A percentile compares a stretch with the other conserved stretches of the same genome.
Conservation (phyloP, 2,797 vertebrate species). For the Peromyscus nudipes region DNA sequence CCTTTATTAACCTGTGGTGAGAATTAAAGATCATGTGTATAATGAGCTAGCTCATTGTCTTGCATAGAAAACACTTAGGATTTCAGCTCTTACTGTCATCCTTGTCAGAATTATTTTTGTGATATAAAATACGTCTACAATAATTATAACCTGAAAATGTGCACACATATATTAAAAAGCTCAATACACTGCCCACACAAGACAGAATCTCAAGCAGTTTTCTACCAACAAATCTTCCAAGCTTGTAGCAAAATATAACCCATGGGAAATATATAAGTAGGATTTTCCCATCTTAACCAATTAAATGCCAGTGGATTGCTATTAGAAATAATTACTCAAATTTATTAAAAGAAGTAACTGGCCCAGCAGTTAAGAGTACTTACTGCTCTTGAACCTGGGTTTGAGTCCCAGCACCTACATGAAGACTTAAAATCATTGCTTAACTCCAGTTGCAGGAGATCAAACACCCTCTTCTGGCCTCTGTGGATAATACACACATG, state of each 20-base stretch:
- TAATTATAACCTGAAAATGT: constrained; percentile 40
- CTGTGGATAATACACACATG: not conserved
- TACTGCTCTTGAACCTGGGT: not conserved
- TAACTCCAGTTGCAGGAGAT: not conserved
- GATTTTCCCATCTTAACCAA: constrained; percentile 33
- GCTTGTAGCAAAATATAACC: not conserved
- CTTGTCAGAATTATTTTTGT: constrained; percentile 31
- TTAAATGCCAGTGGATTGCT: not conserved
- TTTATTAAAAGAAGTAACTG: not conserved
- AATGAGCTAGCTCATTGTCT: not conserved
- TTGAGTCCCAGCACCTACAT: not conserved
- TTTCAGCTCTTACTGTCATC: not conserved
- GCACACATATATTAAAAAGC: not conserved
- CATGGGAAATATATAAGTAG: not conserved
- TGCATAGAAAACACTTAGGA: not conserved
- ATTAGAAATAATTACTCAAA: not conserved
- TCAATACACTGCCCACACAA: not conserved
- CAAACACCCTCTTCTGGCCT: not conserved
- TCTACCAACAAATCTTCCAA: not conserved
- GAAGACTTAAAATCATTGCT: not conserved
- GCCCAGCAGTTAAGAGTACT: not conserved
- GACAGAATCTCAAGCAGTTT: constrained; percentile 5
- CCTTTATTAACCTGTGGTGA: not conserved
- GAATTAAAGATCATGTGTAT: not conserved
- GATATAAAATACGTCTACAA: not conserved